phyloP scores from a whole-genome alignment of 2,797 vertebrate species.

The Todus mexicanus region DNA sequence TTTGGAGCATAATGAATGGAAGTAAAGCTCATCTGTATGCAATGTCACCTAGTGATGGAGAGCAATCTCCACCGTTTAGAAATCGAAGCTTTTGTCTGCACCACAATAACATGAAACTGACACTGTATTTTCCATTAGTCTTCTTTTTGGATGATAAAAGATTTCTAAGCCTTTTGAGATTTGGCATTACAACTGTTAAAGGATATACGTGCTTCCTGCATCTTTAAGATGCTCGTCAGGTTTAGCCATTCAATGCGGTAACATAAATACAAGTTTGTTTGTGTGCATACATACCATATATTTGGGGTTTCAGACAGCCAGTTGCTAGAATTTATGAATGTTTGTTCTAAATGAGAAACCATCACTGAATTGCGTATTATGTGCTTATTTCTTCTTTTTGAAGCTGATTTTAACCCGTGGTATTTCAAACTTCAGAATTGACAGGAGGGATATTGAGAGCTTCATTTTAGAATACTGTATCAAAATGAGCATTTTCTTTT shows the following conservation, averaged over 20 bases:
- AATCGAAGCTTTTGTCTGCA: slow-evolving; percentile 27
- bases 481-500: neutral
- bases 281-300: neutral
- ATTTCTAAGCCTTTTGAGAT: neutral
- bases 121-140: neutral
- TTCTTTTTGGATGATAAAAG: neutral
- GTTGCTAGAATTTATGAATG: neutral
- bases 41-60: neutral
- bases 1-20: slow-evolving; percentile 17
- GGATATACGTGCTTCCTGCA: neutral
- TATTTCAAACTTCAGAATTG: neutral
- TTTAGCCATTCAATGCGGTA: neutral
- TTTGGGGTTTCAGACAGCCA: neutral
- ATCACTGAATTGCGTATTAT: neutral
- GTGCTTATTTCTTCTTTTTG: neutral
- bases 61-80: neutral
- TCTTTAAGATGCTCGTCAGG: neutral
- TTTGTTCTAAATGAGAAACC: neutral
- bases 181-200: neutral
- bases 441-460: neutral
- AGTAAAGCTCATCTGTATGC: slow-evolving; percentile 44
- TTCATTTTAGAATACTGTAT: neutral
- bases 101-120: neutral
- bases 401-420: neutral
- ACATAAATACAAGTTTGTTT: neutral